Percentiles rank a stretch among this genome's conserved stretches.
phyloP scores from a whole-genome alignment of 2,113 vertebrate species.

The Arothron firmamentum region DNA sequence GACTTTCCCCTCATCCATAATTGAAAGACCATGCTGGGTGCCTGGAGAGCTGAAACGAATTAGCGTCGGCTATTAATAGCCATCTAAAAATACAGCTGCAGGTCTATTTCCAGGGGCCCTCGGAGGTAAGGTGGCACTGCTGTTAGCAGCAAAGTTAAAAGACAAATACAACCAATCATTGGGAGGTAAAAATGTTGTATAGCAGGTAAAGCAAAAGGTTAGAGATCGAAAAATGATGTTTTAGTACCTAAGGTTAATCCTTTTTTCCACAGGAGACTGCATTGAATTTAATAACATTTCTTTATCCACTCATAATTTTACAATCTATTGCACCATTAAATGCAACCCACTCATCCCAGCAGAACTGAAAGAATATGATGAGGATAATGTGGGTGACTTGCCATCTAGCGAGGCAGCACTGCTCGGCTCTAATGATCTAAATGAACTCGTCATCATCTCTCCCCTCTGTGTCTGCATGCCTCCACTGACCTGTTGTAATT shows the following conservation, averaged over 20 bases:
- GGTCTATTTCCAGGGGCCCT: conserved; percentile 65
- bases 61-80: conserved; percentile 75
- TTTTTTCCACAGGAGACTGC: conserved; percentile 18
- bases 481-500: conserved; percentile 67
- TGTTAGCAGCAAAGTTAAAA: conserved; percentile 33
- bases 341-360: conserved; percentile 38
- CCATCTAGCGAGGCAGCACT: conserved; percentile 56
- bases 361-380: conserved; percentile 49
- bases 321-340: conserved; percentile 43
- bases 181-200: background rate
- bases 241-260: conserved; percentile 1
- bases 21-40: conserved; percentile 71
- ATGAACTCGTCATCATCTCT: conserved; percentile 60
- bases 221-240: background rate
- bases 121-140: conserved; percentile 48
- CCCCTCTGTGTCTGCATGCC: conserved; percentile 42
- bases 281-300: conserved; percentile 57
- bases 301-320: conserved; percentile 35
- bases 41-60: conserved; percentile 74
- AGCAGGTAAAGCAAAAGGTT: background rate
- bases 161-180: conserved; percentile 25
- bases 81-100: conserved; percentile 69
- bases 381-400: conserved; percentile 54
- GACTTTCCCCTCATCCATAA: conserved; percentile 76
- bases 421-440: conserved; percentile 66